Evolutionary conservation across 2,113 vertebrate genomes (phyloP), one percentile per base, ranked within the genome.

Genomic region (Eurypyga helias): DNA sequence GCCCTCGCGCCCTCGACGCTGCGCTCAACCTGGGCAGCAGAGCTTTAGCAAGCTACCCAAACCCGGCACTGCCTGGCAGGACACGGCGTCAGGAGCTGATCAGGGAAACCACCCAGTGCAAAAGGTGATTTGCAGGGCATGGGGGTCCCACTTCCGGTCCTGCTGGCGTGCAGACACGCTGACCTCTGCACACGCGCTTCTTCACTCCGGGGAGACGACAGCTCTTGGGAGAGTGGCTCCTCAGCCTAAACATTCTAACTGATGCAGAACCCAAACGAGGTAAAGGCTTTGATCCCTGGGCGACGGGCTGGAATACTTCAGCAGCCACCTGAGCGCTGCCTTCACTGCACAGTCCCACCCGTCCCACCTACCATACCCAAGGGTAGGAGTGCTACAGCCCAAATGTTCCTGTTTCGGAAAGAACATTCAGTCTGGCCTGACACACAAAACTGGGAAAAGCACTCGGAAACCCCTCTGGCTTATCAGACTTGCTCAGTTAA

Each of bases 171-270:
- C 41, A 41, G 52, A 21, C 26, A 10, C 1, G 28, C 3, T 23
- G 18, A 25, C 75, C 45, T 28, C 26, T n/a, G 55, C 26, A n/a
- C 45, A 29, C 12, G 17, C 41, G 2, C 45, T 21, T 45, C n/a
- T 11, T 36, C n/a, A 3, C 38, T 26, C 80, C 19, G 2, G 31
- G 36, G 45, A 64, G 49, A 49, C 1, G 1, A 15, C 14, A 14
- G 9, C 84, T 41, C 72, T 0, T 23, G 13, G 38, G 25, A 51
- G 21, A 57, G 1, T 0, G 4, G 17, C 58, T n/a, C 61, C 1
- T 9, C 67, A 25, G 3, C 0, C 0, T 15, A 3, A 9, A 2
- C 28, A 9, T 1, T 26, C 9, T 6, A 29, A 5, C 33, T 24
- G 34, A 11, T 11, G 38, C 57, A 52, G 36, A 10, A 3, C 6